Base-by-base conservation (phyloP, 2,888 invertebrate species). In the Tolmerus cingulatus region DNA sequence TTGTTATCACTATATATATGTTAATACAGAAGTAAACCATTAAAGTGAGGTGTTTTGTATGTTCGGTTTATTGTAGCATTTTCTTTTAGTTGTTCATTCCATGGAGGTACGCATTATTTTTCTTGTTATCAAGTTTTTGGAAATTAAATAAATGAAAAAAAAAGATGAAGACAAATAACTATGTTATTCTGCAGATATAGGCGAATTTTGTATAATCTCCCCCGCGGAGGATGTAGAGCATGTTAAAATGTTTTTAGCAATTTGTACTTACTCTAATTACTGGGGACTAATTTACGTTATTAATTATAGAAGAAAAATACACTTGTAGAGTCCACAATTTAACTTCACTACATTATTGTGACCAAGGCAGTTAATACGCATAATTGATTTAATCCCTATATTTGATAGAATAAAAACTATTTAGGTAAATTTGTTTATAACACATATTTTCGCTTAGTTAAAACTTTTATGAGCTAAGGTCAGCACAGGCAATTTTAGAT, bases 1-100 rank as follows among this genome's bases (percentile, higher is more conserved):
- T 78, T 78, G 78, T 78, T 78, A 78, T 78, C 78, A 78, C 40
- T 66, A 66, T 66, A 66, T 23, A 78, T 78, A 78, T 78, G 40
- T 78, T 78, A 78, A 78, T 78, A 40, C 43, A 66, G 66, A 78
- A 78, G 43, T 40, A 40, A 78, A 78, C 23, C 37, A 78, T 78
- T 78, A 78, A 78, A 19, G 37, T 43, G 78, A 78, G 66, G 27
- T 16, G 78, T 78, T 78, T 78, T 78, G 23, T 40, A 78, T 78
- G 78, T 66, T 66, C 27, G 27, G 66, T 66, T 66, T 66, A 78
- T 23, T 78, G 78, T 78, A 78, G 23, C 40, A 78, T 78, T 78
- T 12, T 43, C 16, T 76, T 76, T 78, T 43, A 78, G 78, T 78
- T 78, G 46, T 78, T 78, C 78, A 78, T 78, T 78, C 78, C 78